Conservation (phyloP, 2,113 vertebrate species). For the Progne subis region DNA sequence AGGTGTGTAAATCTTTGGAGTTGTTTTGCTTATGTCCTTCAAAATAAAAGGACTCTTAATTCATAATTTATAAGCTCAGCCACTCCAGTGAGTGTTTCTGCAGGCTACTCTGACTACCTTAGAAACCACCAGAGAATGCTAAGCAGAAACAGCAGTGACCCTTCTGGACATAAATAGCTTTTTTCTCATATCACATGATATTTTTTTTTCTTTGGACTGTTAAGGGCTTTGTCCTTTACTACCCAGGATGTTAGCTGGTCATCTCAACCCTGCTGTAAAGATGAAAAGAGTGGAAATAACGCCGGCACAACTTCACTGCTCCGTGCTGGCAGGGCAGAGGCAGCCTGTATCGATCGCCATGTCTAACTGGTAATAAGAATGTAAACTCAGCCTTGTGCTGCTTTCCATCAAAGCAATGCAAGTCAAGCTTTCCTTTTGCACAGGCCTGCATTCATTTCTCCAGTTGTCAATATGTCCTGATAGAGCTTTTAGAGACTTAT, state of each 20-base stretch:
- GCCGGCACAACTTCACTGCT: not conserved
- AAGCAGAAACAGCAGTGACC: not conserved
- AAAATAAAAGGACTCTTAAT: conserved; percentile 1
- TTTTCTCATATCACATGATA: not conserved
- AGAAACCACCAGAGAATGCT: not conserved
- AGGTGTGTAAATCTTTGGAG: not conserved
- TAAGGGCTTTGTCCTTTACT: not conserved
- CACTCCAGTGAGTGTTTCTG: not conserved
- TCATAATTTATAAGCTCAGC: not conserved
- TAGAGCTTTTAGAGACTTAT: conserved; percentile 85
- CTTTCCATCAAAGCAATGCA: conserved; percentile 57
- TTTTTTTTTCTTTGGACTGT: not conserved
- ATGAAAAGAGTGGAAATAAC: conserved; percentile 10
- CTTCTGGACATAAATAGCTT: not conserved
- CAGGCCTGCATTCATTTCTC: conserved; percentile 73
- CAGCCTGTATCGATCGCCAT: conserved; percentile 48
- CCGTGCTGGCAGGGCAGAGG: conserved; percentile 45
- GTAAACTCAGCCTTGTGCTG: conserved; percentile 59
- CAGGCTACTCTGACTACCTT: not conserved
- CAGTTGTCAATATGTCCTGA: conserved; percentile 77
- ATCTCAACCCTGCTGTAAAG: not conserved
- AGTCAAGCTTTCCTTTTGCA: conserved; percentile 7
- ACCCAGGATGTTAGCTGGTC: not conserved
- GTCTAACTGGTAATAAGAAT: conserved; percentile 57
- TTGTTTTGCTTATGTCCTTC: not conserved